Conservation (phyloP, 2,888 invertebrate species). For the Trachelus troglodyta region DNA sequence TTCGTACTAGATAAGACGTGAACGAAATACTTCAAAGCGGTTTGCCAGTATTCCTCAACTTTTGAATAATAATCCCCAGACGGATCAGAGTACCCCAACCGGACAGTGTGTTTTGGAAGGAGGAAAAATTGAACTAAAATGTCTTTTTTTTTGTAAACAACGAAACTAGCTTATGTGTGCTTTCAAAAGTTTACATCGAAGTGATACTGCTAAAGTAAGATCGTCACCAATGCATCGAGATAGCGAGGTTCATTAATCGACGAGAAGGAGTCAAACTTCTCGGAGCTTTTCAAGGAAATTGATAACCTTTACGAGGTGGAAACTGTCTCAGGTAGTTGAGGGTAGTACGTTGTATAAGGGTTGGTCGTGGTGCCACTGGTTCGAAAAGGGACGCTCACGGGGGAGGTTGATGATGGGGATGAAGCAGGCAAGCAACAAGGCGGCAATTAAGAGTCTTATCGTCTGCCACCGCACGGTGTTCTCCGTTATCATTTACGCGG, state of each 20-base stretch:
- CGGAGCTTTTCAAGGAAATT: conserved; percentile 5
- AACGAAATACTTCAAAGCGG: conserved; percentile 31
- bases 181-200: too few relatives aligned
- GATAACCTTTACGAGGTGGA: conserved; percentile 11
- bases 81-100: too few relatives aligned
- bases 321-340: not conserved
- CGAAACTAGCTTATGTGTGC: too few relatives aligned
- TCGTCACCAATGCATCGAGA: too few relatives aligned
- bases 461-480: conserved; percentile 41
- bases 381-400: conserved; percentile 9
- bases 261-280: too few relatives aligned
- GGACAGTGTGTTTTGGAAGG: too few relatives aligned
- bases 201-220: too few relatives aligned
- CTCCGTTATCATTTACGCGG: conserved; percentile 53
- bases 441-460: conserved; percentile 51
- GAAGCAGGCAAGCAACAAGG: conserved; percentile 13
- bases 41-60: conserved; percentile 38
- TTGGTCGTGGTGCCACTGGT: too few relatives aligned
- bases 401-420: conserved; percentile 10
- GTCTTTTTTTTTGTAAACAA: too few relatives aligned
- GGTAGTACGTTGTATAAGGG: not conserved
- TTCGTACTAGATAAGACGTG: conserved; percentile 35
- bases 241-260: too few relatives aligned
- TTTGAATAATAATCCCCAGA: too few relatives aligned
- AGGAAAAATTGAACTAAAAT: too few relatives aligned